Base-by-base conservation (phyloP, 2,888 invertebrate species). In the Dichetophora obliterata region DNA sequence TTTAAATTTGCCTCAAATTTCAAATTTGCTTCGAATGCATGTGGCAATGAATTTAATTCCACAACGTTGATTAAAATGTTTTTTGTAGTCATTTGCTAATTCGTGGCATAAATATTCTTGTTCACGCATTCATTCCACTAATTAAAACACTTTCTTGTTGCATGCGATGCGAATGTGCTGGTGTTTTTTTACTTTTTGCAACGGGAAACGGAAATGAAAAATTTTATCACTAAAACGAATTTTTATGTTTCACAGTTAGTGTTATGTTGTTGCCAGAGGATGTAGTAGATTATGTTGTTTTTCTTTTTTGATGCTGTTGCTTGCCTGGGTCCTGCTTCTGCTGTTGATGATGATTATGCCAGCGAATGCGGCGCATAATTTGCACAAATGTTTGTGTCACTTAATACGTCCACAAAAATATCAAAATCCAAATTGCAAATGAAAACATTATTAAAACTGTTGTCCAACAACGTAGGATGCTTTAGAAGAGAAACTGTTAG, bases 141-240 rank as follows among this genome's bases (percentile, higher is more conserved):
- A 73, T 73, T 73, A 73, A 63, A 73, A 50, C 63, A 52, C 63
- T 50, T 50, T 63, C 63, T 50, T 73, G 73, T 48, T 65, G 72
- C 43, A 48, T 22, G 73, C 63, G 52, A 24, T 16, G 48, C 63
- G 63, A 19, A 54, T 34, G 19, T 27, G 52, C n/a, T 34, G n/a
- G 1, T 61, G 5, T 24, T 61, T 16, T 24, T 19, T 65, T 65
- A 3, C 19, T 22, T 22, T 22, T 19, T 34, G 16, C 59, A 31
- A 57, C 65, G 50, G 43, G 52, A 73, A 73, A 27, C 63, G 63
- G 73, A 71, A 57, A 71, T 68, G 59, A 34, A 34, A 37, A 34
- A 50, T 50, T 59, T 31, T 34, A 48, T 50, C 68, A 68, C 52
- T 27, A 31, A 27, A 50, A 27, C 68, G 27, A 19, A 43, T 68